Base-by-base conservation (phyloP, 2,113 vertebrate genomes). In the Telmatochromis brachygnathus region DNA sequence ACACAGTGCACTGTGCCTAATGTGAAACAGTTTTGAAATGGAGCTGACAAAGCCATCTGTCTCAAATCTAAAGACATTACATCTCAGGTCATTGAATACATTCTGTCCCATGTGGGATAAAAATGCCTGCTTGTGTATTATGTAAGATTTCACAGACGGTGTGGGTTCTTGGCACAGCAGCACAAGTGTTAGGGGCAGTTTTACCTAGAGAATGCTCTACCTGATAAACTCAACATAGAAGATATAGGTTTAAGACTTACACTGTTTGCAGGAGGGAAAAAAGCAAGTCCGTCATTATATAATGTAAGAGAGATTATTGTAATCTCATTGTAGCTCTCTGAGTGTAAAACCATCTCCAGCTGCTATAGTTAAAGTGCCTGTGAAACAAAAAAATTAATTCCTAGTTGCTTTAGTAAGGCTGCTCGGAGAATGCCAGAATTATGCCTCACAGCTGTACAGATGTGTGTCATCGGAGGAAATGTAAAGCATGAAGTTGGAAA, bases 31-130 rank as follows among this genome's bases (percentile, higher is more conserved):
- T 87, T 87, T 86, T 86, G 70, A 89, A 92, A 81, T 54, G 39
- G 77, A 79, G 85, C 88, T 65, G 55, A 90, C 83, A 73, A 7
- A 54, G 17, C 83, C 91, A 89, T 89, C 87, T 92, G 92, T 58
- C 42, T 87, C 15, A 65, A 83, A 83, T 88, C 54, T 28, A 54
- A 83, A 79, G 45, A 30, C 62, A 55, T 86, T 84, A 83, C 62
- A 56, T 81, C 79, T 85, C 82, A 60, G 84, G 85, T 88, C 91
- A 86, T 23, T 91, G 79, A 81, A 77, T 88, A 13, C 21, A 65
- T 42, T 81, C 33, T 26, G 55, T 80, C 87, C 54, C 84, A 19
- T 8, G 33, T 87, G 88, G 33, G 35, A 70, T 75, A 19, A 62
- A 86, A 87, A 85, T 19, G 62, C n/a, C 58, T 68, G 21, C 49